Base-by-base conservation (phyloP, 2,888 invertebrate genomes). In the Dicyrtoma fusca region DNA sequence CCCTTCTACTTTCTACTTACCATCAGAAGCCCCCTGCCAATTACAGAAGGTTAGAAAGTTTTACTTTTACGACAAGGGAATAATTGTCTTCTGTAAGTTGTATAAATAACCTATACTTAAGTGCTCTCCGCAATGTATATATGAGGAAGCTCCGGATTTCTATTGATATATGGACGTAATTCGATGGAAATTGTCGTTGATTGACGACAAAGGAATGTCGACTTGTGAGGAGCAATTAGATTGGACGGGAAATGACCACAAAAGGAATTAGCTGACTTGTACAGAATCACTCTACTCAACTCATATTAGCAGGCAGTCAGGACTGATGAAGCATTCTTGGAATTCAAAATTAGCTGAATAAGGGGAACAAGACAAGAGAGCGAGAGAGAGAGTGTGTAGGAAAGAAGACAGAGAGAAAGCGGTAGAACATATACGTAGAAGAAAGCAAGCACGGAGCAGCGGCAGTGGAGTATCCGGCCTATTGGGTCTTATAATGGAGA, bases 201-300 rank as follows among this genome's bases (percentile, higher is more conserved):
- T 68, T 57, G 59, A 68, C 57, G 57, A 68, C 45, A 61, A 61
- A 61, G 44, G 34, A 61, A 61, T 61, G 44, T 61, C 17, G 61
- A 61, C 17, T 57, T 23, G 23, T 49, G 49, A 49, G 55, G 59
- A 57, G 44, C 66, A 66, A 66, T 66, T 66, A 66, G 53, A 66
- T 66, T 66, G 66, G 66, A 66, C 53, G 19, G 25, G 68, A 55
- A 68, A 68, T 68, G 68, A 68, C 68, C 68, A 21, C 68, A 68
- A 57, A 62, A 49, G 53, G 49, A 51, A 23, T 51, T 26, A 53
- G 65, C 65, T 51, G 14, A 64, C 47, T 44, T 62, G 45, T 62
- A 44, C 17, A 11, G 34, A 34, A 34, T 34, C 34, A 34, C 34
- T 34, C 34, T 3, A 3, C 34, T 49, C n/a, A 4, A 49, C 49